Percentiles rank a stretch among this genome's conserved stretches.
These are phyloP conservation scores for Hozukius guyotensis DNA, from an alignment of 2,797 vertebrate species.

Conservation along the genomic window DNA sequence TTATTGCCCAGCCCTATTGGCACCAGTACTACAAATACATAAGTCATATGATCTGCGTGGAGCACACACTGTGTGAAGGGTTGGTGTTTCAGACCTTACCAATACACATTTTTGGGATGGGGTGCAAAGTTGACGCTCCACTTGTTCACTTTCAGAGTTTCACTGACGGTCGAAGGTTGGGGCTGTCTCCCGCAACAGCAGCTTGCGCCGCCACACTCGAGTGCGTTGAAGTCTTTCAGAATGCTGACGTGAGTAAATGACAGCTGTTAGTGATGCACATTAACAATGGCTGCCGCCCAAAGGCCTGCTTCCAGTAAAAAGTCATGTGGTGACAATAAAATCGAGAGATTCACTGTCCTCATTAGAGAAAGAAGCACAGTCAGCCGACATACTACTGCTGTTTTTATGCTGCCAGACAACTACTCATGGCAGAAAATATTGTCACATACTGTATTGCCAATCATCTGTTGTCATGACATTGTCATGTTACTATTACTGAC, in stretches of 20 bases:
- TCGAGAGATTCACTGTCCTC: not conserved
- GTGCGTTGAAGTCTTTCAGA: slow-evolving; percentile 94
- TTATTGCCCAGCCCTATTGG: not conserved
- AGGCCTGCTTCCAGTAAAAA: not conserved
- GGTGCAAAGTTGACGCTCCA: slow-evolving; percentile 90
- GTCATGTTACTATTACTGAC: not conserved
- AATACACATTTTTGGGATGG: slow-evolving; percentile 91
- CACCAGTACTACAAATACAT: not conserved
- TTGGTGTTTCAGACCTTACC: slow-evolving; percentile 78
- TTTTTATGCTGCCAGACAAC: not conserved
- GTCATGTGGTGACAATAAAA: not conserved
- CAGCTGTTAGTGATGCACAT: slow-evolving; percentile 22
- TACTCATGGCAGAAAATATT: no score
- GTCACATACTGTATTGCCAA: not conserved
- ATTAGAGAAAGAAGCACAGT: not conserved
- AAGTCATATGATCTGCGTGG: not conserved
- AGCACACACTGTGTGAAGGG: not conserved
- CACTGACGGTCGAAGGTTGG: slow-evolving; percentile 86
- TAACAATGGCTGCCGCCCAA: not conserved
- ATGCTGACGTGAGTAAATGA: slow-evolving; percentile 79
- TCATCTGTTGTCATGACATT: not conserved
- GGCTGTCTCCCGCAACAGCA: slow-evolving; percentile 82
- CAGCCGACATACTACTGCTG: not conserved
- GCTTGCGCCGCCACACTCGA: slow-evolving; percentile 82
- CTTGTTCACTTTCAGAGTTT: slow-evolving; percentile 76